These are phyloP conservation scores for Chymomyza caudatula DNA, from an alignment of 2,888 invertebrate genomes.

Conservation along the genomic window DNA sequence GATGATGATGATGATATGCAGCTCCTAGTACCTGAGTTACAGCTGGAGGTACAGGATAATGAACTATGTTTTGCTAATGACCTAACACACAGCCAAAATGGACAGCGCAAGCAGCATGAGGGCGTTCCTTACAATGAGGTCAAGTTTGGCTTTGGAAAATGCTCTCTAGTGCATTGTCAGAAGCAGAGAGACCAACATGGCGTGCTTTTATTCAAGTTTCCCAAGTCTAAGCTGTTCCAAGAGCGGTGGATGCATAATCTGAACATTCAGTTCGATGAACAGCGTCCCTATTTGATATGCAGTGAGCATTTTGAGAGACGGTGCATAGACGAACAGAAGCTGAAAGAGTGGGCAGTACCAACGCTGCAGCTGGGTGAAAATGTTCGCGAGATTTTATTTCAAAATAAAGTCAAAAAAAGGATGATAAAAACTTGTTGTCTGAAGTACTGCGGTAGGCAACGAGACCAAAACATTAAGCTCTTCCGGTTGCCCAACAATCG, in stretches of 20 bases:
- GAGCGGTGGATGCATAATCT: slow-evolving; percentile 60
- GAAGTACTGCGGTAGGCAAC: slow-evolving; percentile 69
- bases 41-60: neutral
- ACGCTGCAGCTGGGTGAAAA: slow-evolving; percentile 64
- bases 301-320: slow-evolving; percentile 57
- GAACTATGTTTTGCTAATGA: neutral
- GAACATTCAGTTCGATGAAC: slow-evolving; percentile 53
- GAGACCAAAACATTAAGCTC: slow-evolving; percentile 68
- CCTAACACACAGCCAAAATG: slow-evolving; percentile 36
- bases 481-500: slow-evolving; percentile 66
- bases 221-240: slow-evolving; percentile 47
- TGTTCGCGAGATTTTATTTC: slow-evolving; percentile 49
- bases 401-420: slow-evolving; percentile 39
- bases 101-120: slow-evolving; percentile 8
- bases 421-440: slow-evolving; percentile 55
- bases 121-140: slow-evolving; percentile 49
- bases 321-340: slow-evolving; percentile 52
- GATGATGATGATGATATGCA: slow-evolving; percentile 24
- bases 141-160: slow-evolving; percentile 62
- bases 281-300: slow-evolving; percentile 59
- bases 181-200: slow-evolving; percentile 56
- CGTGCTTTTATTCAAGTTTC: slow-evolving; percentile 62
- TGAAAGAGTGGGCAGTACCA: slow-evolving; percentile 71
- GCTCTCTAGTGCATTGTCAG: slow-evolving; percentile 58
- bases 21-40: slow-evolving; percentile 16